phyloP scores from a whole-genome alignment of 2,113 vertebrate species.

The Leptosomus discolor region DNA sequence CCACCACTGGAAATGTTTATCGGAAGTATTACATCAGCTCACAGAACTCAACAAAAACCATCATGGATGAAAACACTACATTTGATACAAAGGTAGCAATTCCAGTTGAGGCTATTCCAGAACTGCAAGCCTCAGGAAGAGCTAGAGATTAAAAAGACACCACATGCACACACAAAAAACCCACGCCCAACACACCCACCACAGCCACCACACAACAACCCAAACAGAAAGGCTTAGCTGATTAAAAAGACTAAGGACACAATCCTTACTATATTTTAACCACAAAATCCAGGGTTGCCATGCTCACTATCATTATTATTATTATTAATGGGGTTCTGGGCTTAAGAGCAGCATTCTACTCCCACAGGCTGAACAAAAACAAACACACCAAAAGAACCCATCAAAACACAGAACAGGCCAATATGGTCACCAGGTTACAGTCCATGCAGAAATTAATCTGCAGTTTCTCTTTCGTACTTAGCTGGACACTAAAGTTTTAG shows the following conservation, averaged over 20 bases:
- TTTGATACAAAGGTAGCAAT: neutral
- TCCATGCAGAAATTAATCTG: neutral
- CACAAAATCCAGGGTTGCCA: neutral
- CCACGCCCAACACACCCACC: too few relatives aligned
- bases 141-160: neutral
- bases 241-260: neutral
- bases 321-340: neutral
- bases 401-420: neutral
- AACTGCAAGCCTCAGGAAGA: neutral
- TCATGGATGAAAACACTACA: neutral
- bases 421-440: neutral
- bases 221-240: neutral
- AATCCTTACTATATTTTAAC: neutral
- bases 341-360: neutral
- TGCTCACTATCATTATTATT: neutral
- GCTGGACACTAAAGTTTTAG: neutral
- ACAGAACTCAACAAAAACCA: neutral
- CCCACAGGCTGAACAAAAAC: neutral
- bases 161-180: too few relatives aligned
- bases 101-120: neutral
- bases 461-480: neutral
- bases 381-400: neutral
- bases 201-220: neutral
- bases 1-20: neutral
- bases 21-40: neutral